Percentiles rank a stretch among this genome's conserved stretches.
phyloP scores from a whole-genome alignment of 2,888 invertebrate genomes.

The Plebejus anna region DNA sequence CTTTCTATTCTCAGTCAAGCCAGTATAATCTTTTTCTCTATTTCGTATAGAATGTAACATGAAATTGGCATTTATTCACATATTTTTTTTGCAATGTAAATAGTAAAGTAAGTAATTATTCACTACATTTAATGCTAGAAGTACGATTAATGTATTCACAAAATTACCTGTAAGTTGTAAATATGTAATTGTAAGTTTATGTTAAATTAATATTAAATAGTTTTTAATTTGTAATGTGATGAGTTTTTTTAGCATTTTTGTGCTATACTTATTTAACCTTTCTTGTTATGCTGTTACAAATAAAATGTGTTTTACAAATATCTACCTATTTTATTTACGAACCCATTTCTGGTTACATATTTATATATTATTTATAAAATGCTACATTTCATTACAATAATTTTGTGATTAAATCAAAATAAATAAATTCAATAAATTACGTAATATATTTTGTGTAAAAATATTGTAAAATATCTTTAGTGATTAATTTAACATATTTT shows the following conservation, averaged over 20 bases:
- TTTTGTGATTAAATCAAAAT: not conserved
- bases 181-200: constrained; percentile 27
- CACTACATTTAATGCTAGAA: constrained; percentile 1
- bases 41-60: not conserved
- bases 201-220: constrained; percentile 8
- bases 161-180: constrained; percentile 29
- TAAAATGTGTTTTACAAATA: constrained; percentile 10
- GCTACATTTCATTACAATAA: not conserved
- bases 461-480: too few relatives aligned
- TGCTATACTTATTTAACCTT: constrained; percentile 18
- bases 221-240: constrained; percentile 26
- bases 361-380: not conserved
- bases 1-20: not conserved
- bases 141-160: constrained; percentile 25
- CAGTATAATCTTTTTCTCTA: not conserved
- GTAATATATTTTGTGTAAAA: not conserved
- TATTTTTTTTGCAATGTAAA: constrained; percentile 41
- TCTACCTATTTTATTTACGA: not conserved
- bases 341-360: not conserved
- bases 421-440: not conserved
- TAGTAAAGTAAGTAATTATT: constrained; percentile 29
- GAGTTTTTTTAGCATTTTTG: constrained; percentile 21
- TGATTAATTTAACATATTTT: not conserved
- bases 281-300: constrained; percentile 27
- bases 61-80: constrained; percentile 45